Base-by-base conservation (phyloP, 2,888 invertebrate genomes). In the Scrobipalpa atriplicella region DNA sequence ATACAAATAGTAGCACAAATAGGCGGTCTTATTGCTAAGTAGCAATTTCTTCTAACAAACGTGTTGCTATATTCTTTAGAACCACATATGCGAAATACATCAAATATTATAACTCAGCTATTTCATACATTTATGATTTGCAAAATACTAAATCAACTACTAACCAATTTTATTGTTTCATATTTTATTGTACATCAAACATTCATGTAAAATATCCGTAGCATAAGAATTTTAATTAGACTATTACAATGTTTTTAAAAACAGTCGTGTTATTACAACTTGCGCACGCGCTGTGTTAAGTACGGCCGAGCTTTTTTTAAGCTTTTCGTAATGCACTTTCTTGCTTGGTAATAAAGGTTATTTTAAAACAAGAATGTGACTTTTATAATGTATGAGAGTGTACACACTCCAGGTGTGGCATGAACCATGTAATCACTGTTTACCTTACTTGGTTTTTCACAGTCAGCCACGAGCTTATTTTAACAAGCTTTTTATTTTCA, bases 391-490 rank as follows among this genome's bases (percentile, higher is more conserved):
- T 29, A 29, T 29, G 29, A 29, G 29, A 29, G 29, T 29, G 29
- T 29, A 29, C 29, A 29, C 29, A 29, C 29, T 29, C 5, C 29
- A 29, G 29, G 29, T 29, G 18, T 21, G 18, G 52, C 18, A 52
- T 76, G 79, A 69, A 77, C 74, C 78, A 74, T 72, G 73, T 77
- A 80, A 82, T 79, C 67, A 75, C 66, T 80, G 78, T 81, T 81
- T 79, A 51, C 63, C 80, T 81, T 79, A 51, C 63, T 19, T 58
- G 18, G 56, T 65, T 54, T 71, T 69, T 70, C 64, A 66, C 47
- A 66, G 11, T 51, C 29, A 29, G 13, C 36, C 39, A 61, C 39
- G 29, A 29, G 13, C 13, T 41, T 41, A 11, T 41, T 41, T 9
- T 9, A 2, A 41, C 9, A 2, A 2, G 41, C 41, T 11, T 41